A percentile compares a stretch with the other conserved stretches of the same genome.
Conservation (phyloP, 1,140 invertebrate species). For the Stenopsyche tienmushanensis region DNA sequence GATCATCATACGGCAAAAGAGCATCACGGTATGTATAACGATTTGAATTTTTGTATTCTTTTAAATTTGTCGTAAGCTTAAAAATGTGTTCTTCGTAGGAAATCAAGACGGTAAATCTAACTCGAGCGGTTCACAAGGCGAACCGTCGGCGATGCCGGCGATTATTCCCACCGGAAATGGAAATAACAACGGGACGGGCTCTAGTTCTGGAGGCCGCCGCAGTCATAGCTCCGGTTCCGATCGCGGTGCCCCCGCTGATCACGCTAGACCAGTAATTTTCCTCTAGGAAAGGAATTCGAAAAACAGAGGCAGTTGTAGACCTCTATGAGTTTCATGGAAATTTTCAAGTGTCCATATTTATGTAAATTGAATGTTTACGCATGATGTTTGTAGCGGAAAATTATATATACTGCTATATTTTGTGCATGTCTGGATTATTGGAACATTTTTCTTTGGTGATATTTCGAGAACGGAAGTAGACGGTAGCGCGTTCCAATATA, state of each 20-base stretch:
- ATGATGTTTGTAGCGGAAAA: neutral
- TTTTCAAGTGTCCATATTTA: too few species aligned
- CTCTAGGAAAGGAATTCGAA: constrained; percentile 43
- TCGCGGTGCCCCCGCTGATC: constrained; percentile 44
- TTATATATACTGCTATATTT: too few species aligned
- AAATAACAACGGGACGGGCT: constrained; percentile 41
- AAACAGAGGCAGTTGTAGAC: constrained; percentile 7
- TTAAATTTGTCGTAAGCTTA: too few species aligned
- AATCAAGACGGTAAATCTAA: constrained; percentile 47
- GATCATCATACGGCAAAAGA: constrained; percentile 52
- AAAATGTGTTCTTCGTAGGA: constrained; percentile 1
- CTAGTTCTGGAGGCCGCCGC: constrained; percentile 44
- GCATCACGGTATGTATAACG: constrained; percentile 29
- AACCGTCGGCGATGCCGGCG: constrained; percentile 28
- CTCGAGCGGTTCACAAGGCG: constrained; percentile 45
- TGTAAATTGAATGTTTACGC: neutral
- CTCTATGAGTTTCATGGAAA: constrained; percentile 6
- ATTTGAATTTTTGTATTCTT: neutral
- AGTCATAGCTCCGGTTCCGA: constrained; percentile 49
- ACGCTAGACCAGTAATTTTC: constrained; percentile 50
- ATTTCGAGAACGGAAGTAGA: too few species aligned
- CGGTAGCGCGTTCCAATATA: too few species aligned
- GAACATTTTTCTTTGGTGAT: too few species aligned
- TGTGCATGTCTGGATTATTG: too few species aligned
- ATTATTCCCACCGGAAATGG: constrained; percentile 39